phyloP scores from a whole-genome alignment of 2,797 vertebrate genomes.

The Eulemur rubriventer region DNA sequence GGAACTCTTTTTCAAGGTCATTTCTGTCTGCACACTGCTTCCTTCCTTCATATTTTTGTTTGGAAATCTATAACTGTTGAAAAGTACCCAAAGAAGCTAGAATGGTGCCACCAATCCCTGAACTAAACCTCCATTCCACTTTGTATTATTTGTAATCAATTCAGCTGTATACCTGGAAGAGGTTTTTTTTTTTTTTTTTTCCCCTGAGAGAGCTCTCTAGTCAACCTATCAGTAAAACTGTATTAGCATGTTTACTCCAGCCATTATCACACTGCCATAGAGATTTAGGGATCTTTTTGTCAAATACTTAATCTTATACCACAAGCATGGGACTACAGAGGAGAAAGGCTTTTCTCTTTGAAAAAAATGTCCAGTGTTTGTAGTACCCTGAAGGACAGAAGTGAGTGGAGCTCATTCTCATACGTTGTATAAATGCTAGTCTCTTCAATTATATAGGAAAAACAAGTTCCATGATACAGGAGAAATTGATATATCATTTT shows the following conservation, averaged over 20 bases:
- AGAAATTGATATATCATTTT: background rate
- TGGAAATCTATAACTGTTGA: constrained; percentile 99
- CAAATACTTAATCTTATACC: background rate
- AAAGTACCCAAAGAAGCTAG: constrained; percentile 97
- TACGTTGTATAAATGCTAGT: background rate
- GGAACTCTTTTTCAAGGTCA: constrained; percentile 88
- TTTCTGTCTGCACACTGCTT: constrained; percentile 98
- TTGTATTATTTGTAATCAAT: constrained; percentile 96
- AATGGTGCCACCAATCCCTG: constrained; percentile 97
- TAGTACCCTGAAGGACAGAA: background rate
- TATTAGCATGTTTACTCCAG: constrained; percentile 96
- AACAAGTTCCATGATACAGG: background rate
- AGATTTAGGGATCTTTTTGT: constrained; percentile 75
- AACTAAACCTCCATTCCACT: constrained; percentile 95
- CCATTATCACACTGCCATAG: constrained; percentile 96
- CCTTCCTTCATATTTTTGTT: constrained; percentile 97
- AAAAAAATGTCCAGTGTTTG: background rate
- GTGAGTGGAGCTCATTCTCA: background rate
- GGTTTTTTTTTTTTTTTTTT: constrained; percentile 85
- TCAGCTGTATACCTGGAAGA: constrained; percentile 96
- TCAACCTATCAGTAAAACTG: constrained; percentile 97
- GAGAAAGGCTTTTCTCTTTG: background rate
- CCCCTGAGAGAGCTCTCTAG: constrained; percentile 94
- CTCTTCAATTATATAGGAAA: background rate
- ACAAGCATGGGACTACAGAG: background rate